These are phyloP conservation scores for Pinctada fucata DNA, from an alignment of 2,888 invertebrate species.

Conservation along the genomic window DNA sequence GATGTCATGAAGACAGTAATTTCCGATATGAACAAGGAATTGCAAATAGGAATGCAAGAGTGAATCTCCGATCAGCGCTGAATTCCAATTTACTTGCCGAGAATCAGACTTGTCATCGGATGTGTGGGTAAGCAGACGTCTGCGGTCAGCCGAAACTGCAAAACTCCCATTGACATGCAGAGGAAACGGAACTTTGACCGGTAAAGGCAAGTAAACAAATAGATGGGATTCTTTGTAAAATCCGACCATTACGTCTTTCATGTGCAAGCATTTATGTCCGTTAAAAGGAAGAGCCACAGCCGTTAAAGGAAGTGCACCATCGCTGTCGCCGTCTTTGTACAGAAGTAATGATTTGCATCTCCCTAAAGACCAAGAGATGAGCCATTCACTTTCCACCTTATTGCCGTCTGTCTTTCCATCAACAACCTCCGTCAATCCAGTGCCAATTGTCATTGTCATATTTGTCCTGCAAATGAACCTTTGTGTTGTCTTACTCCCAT, in stretches of 20 bases:
- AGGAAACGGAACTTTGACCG: conserved; percentile 59
- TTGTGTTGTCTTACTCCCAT: neutral
- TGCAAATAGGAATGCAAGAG: conserved; percentile 12
- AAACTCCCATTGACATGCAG: conserved; percentile 72
- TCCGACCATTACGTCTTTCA: conserved; percentile 30
- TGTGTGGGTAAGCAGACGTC: conserved; percentile 52
- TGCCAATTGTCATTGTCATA: neutral
- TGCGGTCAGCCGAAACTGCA: conserved; percentile 64
- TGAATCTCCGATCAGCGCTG: conserved; percentile 19
- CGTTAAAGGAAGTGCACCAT: conserved; percentile 48
- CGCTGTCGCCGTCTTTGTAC: conserved; percentile 9
- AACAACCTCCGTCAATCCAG: too few species aligned
- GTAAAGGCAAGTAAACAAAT: conserved; percentile 63
- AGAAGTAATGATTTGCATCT: conserved; percentile 18
- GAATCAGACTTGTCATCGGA: conserved; percentile 61
- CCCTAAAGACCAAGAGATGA: conserved; percentile 49
- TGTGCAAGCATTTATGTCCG: neutral
- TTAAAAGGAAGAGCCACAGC: conserved; percentile 40
- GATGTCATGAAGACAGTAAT: neutral
- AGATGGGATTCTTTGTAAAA: conserved; percentile 53
- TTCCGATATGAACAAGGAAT: neutral
- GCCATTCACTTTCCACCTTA: conserved; percentile 32
- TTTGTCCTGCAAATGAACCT: neutral
- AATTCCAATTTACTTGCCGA: conserved; percentile 18
- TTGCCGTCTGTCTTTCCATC: neutral